Evolutionary conservation across 2,113 vertebrate species (phyloP), one percentile per base, ranked within the genome.

Genomic region (Manacus vitellinus): DNA sequence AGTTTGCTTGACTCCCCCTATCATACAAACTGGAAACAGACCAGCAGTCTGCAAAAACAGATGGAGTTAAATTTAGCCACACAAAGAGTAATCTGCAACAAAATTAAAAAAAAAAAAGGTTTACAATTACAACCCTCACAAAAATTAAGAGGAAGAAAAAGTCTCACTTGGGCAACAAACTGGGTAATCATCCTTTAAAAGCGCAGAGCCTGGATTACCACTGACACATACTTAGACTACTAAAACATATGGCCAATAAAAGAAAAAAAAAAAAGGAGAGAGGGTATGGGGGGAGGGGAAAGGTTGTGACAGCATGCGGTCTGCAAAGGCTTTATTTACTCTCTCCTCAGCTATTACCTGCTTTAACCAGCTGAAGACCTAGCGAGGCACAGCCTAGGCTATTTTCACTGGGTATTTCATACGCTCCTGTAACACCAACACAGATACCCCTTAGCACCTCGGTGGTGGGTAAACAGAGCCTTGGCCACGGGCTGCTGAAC

Each of bases 161-260:
- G 28, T 74, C 87, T 66, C 63, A 70, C 85, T 86, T 88, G 0
- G 0, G 71, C 86, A 95, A 89, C 78, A 94, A 95, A 97, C 54
- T 82, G 87, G 75, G 61, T 78, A 95, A 95, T 92, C 51, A 91
- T n/a, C 68, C 89, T 86, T 74, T 76, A 92, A 74, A 92, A 93
- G 78, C 20, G 1, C 24, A 67, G 62, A 86, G 82, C 78, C 89
- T 31, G 67, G 76, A 92, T 89, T 91, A 92, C 71, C 12, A n/a
- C 52, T 73, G 61, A 93, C 94, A 96, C 95, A 75, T 87, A 91
- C 88, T 95, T 83, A 93, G 81, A 83, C 92, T 89, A 72, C 78
- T 54, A 88, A 96, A 96, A 95, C 93, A 95, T 95, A 97, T 94
- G 95, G 95, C 35, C 71, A 88, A 71, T 92, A 84, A 56, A 94